These are phyloP conservation scores for Lasioglossum zephyrum DNA, from an alignment of 2,888 invertebrate genomes.

Conservation along the genomic window DNA sequence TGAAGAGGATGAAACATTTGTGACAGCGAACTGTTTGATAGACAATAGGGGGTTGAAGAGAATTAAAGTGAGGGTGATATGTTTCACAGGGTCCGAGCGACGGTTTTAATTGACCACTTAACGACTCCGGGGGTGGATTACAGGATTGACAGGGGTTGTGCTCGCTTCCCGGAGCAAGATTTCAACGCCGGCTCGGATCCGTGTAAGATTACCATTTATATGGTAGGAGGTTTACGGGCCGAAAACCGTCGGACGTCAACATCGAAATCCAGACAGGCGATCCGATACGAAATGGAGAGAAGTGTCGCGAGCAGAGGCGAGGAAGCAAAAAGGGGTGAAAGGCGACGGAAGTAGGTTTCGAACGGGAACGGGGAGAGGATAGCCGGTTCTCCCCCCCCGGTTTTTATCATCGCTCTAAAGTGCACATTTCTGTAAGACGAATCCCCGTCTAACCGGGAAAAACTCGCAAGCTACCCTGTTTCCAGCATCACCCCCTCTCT, in stretches of 20 bases:
- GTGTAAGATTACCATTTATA: conserved; percentile 15
- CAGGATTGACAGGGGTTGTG: neutral
- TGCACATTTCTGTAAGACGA: conserved; percentile 66
- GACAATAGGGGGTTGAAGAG: neutral
- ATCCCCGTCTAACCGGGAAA: conserved; percentile 42
- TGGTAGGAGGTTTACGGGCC: neutral
- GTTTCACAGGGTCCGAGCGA: neutral
- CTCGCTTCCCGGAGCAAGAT: neutral
- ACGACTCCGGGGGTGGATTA: neutral
- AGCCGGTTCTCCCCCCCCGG: conserved; percentile 33
- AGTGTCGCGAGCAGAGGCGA: conserved; percentile 63
- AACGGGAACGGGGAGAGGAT: conserved; percentile 22
- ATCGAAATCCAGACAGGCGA: conserved; percentile 60
- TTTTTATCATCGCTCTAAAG: conserved; percentile 62
- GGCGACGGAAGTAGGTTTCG: conserved; percentile 45
- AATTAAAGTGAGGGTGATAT: neutral
- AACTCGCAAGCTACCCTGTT: conserved; percentile 27
- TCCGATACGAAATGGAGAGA: conserved; percentile 52
- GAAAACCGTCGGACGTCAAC: conserved; percentile 33
- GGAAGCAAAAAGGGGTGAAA: conserved; percentile 35
- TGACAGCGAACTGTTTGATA: neutral
- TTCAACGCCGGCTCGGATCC: neutral
- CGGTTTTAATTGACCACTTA: conserved; percentile 2
- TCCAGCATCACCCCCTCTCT: neutral
- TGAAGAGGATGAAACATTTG: neutral